phyloP scores from a whole-genome alignment of 2,797 vertebrate species.

The Pipistrellus kuhlii region DNA sequence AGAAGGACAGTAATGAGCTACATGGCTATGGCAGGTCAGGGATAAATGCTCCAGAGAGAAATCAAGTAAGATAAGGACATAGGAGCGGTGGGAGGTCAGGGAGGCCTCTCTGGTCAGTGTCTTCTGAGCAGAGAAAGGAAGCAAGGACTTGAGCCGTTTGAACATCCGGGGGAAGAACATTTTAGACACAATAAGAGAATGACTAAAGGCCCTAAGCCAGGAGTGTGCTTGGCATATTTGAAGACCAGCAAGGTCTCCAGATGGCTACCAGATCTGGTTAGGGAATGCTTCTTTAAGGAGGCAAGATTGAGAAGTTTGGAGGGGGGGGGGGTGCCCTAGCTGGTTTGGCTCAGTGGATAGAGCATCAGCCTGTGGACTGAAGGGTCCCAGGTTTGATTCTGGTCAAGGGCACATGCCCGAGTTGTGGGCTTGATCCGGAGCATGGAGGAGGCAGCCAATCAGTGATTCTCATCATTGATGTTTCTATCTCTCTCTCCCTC shows the following conservation, averaged over 20 bases:
- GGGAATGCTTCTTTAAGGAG: not conserved
- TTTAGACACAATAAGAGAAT: not conserved
- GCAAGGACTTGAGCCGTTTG: not conserved
- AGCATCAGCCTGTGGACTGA: no score
- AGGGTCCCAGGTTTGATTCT: no score
- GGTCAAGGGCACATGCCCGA: no score
- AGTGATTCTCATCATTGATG: no score
- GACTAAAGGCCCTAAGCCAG: not conserved
- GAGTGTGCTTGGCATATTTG: not conserved
- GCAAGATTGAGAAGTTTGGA: not conserved
- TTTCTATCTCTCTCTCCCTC: no score
- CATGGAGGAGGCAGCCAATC: no score
- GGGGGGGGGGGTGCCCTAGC: no score
- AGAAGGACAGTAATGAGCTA: not conserved
- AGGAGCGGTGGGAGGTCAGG: not conserved
- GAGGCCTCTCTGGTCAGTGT: not conserved
- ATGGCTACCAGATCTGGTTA: not conserved
- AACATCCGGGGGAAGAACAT: not conserved
- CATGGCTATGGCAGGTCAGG: not conserved
- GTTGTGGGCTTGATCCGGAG: no score
- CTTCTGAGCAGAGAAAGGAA: not conserved
- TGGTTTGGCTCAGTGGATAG: no score
- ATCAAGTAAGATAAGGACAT: not conserved
- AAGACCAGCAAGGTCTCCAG: not conserved
- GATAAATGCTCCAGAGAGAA: not conserved